Evolutionary conservation across 2,113 vertebrate genomes (phyloP).

Genomic region (Sarotherodon lohbergeri): DNA sequence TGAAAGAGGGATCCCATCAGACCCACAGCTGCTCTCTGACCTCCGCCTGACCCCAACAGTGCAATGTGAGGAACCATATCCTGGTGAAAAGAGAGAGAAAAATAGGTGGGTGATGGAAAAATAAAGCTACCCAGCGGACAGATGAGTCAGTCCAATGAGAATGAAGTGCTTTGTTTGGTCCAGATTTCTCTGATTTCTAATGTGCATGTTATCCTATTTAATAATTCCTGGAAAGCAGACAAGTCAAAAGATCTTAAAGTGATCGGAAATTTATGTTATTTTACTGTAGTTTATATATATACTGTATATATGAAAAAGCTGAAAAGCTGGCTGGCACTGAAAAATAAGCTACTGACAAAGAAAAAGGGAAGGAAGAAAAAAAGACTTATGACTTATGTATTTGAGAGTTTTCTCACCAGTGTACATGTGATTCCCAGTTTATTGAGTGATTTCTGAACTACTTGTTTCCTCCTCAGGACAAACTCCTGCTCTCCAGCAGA

Average conservation of each 20-base stretch:
- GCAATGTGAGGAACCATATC: slow-evolving; percentile 54
- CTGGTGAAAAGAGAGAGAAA: background rate
- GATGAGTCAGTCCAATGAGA: background rate
- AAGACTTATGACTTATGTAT: background rate
- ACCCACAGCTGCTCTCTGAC: slow-evolving; percentile 63
- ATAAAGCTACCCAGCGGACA: background rate
- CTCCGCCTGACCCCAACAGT: slow-evolving; percentile 66
- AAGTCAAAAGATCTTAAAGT: background rate
- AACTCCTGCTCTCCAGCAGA: background rate
- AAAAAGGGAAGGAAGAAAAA: background rate
- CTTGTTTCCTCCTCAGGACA: background rate
- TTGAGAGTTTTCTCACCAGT: background rate
- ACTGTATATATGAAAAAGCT: background rate
- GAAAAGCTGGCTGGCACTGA: background rate
- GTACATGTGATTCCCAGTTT: background rate
- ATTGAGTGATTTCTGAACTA: background rate
- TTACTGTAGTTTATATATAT: background rate
- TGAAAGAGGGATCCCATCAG: slow-evolving; percentile 57
- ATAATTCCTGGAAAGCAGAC: background rate
- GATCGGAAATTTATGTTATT: background rate
- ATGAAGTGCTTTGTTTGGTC: background rate
- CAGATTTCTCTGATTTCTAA: background rate
- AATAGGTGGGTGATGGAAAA: background rate
- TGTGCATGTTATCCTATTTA: background rate
- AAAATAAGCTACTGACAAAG: background rate